These are phyloP conservation scores for Esox lucius DNA, from an alignment of 2,797 vertebrate genomes.

Conservation along the genomic window DNA sequence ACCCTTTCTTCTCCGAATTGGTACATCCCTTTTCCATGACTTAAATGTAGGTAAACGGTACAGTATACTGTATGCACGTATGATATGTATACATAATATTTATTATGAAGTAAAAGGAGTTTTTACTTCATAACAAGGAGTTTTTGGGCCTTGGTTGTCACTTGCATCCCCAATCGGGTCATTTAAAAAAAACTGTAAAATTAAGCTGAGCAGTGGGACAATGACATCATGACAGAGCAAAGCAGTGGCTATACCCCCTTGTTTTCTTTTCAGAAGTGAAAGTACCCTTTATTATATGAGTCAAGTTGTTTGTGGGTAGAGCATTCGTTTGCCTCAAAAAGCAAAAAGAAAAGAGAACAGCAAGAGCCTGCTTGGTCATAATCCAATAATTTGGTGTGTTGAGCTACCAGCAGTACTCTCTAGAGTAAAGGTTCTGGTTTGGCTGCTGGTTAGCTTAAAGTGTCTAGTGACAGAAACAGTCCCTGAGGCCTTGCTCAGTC, in stretches of 20 bases:
- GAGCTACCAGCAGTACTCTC: background rate
- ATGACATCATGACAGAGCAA: conserved; percentile 74
- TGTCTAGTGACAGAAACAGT: background rate
- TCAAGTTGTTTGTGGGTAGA: background rate
- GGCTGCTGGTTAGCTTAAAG: background rate
- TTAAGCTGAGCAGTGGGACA: conserved; percentile 68
- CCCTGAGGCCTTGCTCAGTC: background rate
- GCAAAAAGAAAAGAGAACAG: background rate
- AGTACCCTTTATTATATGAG: conserved; percentile 36
- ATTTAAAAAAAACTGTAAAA: conserved; percentile 70
- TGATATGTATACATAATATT: conserved; percentile 66
- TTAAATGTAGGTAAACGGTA: conserved; percentile 21
- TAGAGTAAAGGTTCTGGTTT: background rate
- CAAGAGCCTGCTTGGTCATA: background rate
- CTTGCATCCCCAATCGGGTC: conserved; percentile 56
- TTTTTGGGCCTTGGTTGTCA: conserved; percentile 64
- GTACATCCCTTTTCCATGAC: conserved; percentile 35
- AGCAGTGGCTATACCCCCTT: conserved; percentile 43
- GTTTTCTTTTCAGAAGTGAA: conserved; percentile 54
- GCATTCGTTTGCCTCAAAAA: background rate
- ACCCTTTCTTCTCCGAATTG: background rate
- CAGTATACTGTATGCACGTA: conserved; percentile 12
- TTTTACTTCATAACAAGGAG: no score
- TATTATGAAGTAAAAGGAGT: conserved; percentile 46
- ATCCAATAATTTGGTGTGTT: background rate